Conservation (phyloP, 92 coral and sea anemone genomes). For the Blastomussa wellsi region DNA sequence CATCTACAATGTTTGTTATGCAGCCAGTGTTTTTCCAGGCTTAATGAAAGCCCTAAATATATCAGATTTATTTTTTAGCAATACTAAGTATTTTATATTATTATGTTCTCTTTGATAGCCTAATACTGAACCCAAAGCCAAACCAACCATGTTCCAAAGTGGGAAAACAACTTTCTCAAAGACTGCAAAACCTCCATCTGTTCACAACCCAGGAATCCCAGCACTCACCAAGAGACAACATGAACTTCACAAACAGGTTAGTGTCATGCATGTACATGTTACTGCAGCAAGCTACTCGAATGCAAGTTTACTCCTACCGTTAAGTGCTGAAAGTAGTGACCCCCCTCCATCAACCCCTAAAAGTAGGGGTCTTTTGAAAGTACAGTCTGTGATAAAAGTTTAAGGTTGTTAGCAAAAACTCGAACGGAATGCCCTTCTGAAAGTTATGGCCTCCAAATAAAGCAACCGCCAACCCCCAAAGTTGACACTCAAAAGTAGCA, state of each 20-base stretch:
- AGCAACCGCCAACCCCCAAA: too few species aligned
- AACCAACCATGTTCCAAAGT: constrained; percentile 98
- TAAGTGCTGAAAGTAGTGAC: neutral
- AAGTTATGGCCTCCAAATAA: too few species aligned
- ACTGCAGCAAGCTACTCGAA: neutral
- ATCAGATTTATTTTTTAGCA: neutral
- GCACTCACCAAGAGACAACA: constrained; percentile 30
- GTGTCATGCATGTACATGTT: neutral
- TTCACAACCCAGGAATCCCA: constrained; percentile 15
- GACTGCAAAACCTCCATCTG: constrained; percentile 30
- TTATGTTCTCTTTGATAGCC: constrained; percentile 27
- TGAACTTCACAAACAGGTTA: constrained; percentile 39
- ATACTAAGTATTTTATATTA: too few species aligned
- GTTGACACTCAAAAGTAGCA: too few species aligned
- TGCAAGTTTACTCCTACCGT: neutral
- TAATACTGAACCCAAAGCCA: constrained; percentile 45
- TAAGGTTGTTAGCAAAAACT: too few species aligned
- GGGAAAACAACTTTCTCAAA: constrained; percentile 92
- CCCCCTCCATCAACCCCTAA: neutral
- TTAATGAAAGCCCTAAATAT: too few species aligned
- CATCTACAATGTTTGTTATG: neutral
- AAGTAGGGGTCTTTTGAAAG: neutral
- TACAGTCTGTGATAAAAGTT: too few species aligned
- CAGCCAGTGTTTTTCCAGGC: too few species aligned
- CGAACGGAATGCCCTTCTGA: too few species aligned